Base-by-base conservation (phyloP, 2,797 vertebrate species). In the Champsocephalus esox region DNA sequence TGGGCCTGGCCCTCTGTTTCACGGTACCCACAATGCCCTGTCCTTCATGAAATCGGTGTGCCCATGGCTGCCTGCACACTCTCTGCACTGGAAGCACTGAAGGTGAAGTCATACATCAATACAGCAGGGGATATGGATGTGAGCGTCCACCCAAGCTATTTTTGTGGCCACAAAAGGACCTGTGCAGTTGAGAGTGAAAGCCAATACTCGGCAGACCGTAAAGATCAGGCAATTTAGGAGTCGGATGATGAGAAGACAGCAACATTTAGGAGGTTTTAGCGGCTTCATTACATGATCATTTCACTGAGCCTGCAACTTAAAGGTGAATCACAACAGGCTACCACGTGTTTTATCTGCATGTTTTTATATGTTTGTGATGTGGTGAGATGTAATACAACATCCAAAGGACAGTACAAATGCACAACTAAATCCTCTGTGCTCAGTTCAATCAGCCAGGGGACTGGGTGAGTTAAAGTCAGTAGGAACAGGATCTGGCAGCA, bases 81-180 rank as follows among this genome's bases (percentile, higher is more conserved):
- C 70, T 54, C 73, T 77, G 78, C 80, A 83, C 87, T 70, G 14
- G 1, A 38, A 72, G 64, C 79, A 51, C 70, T 80, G 83, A 82
- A 80, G 82, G 82, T 90, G 85, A 86, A 83, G 77, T 75, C 75
- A 86, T 85, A 77, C 73, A 88, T 88, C 87, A 84, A 77, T 81
- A 85, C 79, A 83, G 81, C 57, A 3, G 50, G 51, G 69, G 21
- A 76, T 64, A 65, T 44, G 57, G 70, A 84, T 68, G 61, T 4
- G 57, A 76, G 57, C 24, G 0, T 74, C 21, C 34, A 64, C 57
- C 78, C 60, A 72, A 77, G 82, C 59, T 38, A 41, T 55, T 58
- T 82, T 43, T 52, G 59, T 19, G 50, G 68, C 62, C 28, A 71
- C 61, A 79, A 73, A 19, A 80, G 48, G 60, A 75, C 72, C 66